Base-by-base conservation (phyloP, 2,113 vertebrate species). In the Pyxicephalus adspersus region DNA sequence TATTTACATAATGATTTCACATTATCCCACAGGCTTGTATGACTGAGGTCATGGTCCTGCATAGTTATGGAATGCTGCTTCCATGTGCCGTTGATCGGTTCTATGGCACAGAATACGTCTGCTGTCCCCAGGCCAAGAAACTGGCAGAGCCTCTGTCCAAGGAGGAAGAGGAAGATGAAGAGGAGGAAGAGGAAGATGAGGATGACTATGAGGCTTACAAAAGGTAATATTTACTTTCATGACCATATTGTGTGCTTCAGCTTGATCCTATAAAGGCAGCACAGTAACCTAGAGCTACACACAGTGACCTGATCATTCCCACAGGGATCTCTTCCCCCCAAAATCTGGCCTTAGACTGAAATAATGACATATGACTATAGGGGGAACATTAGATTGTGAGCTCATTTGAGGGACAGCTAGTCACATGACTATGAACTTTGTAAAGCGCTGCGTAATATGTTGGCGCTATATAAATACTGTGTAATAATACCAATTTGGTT, bases 11-110 rank as follows among this genome's bases (percentile, higher is more conserved):
- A n/a, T n/a, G n/a, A n/a, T n/a, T n/a, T n/a, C n/a, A n/a, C n/a
- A n/a, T n/a, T n/a, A n/a, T n/a, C 28, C 11, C 29, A 58, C 55
- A 99, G 98, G 97, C 96, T 22, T 99, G 97, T 60, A 84, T 93
- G 85, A 94, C 95, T 9, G 92, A 92, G 79, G 91, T 93, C 34
- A 95, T 94, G 94, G 89, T 92, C 83, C 90, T 99, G 65, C 95
- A 97, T 87, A 96, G 94, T 87, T 99, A 98, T 0, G 97, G 97
- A 68, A 99, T 99, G 95, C 90, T 99, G 86, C 91, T 98, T 71
- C 97, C 98, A 72, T 99, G 97, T 0, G 96, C 95, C 9, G 92
- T 97, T 0, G 95, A 99, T 88, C 92, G 94, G 90, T 99, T 99
- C 92, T 94, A 93, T 0, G 97, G 98, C 74, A 97, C 95, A 0